phyloP scores from a whole-genome alignment of 2,113 vertebrate genomes.

The Machaerirhynchus nigripectus region DNA sequence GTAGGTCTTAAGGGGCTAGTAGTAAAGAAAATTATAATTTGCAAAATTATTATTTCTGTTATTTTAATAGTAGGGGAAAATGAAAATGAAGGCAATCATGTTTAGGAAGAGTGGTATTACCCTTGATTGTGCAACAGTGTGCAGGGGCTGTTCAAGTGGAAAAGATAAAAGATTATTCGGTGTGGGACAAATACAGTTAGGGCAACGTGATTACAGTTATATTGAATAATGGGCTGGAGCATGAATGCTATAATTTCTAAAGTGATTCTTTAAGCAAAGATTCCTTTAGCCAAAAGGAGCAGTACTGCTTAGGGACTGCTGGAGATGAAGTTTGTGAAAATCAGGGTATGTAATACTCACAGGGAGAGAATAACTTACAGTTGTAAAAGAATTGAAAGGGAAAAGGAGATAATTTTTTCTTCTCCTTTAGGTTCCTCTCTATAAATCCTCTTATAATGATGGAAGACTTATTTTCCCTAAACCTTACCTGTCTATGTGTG shows the following conservation, averaged over 20 bases:
- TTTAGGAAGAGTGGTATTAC: neutral
- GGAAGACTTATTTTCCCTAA: neutral
- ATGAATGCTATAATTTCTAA: constrained; percentile 23
- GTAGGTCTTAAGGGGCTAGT: neutral
- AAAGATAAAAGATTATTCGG: constrained; percentile 6
- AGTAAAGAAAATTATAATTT: neutral
- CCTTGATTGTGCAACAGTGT: neutral
- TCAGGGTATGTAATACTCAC: neutral
- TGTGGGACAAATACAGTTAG: constrained; percentile 27
- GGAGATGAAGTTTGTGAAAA: neutral
- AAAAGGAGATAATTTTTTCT: neutral
- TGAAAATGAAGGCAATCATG: neutral
- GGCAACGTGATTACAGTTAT: neutral
- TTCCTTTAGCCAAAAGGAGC: neutral
- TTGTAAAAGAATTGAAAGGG: neutral
- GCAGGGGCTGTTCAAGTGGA: neutral
- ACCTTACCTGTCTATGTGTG: neutral
- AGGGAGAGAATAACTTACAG: neutral
- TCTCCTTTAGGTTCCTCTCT: neutral
- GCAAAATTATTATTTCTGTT: neutral
- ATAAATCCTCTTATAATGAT: neutral
- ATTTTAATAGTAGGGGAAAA: neutral
- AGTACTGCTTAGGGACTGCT: constrained; percentile 2
- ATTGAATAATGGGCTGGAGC: constrained; percentile 15
- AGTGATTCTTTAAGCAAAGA: constrained; percentile 2